Base-by-base conservation (phyloP, 1,140 invertebrate species). In the Homarus americanus region DNA sequence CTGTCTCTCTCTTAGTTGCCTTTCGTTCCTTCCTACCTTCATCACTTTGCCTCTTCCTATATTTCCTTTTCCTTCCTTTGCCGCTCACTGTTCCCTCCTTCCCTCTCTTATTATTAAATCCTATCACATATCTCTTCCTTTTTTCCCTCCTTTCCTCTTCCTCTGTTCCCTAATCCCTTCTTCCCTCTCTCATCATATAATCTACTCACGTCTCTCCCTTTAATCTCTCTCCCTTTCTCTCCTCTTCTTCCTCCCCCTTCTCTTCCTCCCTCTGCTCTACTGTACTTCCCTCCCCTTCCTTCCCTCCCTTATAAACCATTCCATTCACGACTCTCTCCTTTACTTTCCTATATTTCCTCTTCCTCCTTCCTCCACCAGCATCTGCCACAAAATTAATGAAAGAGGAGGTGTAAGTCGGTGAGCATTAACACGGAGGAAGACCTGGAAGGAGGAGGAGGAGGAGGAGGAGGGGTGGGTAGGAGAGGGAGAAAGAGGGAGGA, bases 401-500 rank as follows among this genome's bases (percentile, higher is more conserved):
- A 49, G 44, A 15, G 15, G 44, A 49, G 44, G 44, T 5, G 44
- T 5, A 15, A 15, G 44, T 5, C 5, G 44, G 44, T 5, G 44
- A 49, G n/a, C n/a, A n/a, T n/a, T n/a, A n/a, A n/a, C n/a, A n/a
- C n/a, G n/a, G n/a, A n/a, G n/a, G n/a, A n/a, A n/a, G n/a, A n/a
- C n/a, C n/a, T n/a, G n/a, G n/a, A n/a, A n/a, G n/a, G n/a, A n/a
- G n/a, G n/a, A n/a, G n/a, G n/a, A n/a, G n/a, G n/a, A n/a, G n/a
- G n/a, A n/a, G n/a, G n/a, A n/a, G n/a, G n/a, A n/a, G n/a, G 34
- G 36, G 34, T 34, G 73, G 36, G 73, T 34, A 34, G 36, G 73
- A 76, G 73, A 76, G 73, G 36, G 73, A 76, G 73, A 76, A 34
- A 76, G 73, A 76, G 73, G 36, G 73, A n/a, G n/a, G n/a, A n/a